phyloP scores from a whole-genome alignment of 1,140 invertebrate species.

The Tetraneura akinire region DNA sequence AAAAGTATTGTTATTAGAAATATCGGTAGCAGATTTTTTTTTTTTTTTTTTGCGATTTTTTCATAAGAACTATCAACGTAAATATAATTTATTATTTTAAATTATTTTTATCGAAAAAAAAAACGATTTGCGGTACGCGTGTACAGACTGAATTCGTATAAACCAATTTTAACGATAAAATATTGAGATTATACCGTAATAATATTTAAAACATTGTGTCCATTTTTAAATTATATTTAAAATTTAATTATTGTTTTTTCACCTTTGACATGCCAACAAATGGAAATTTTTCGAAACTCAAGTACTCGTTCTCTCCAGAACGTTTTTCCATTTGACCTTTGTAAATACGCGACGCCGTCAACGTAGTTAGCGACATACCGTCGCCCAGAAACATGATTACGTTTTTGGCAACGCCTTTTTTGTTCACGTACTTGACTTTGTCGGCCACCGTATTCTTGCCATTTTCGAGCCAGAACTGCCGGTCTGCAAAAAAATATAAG shows the following conservation, averaged over 20 bases:
- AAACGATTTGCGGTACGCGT: no score
- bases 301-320: constrained; percentile 67
- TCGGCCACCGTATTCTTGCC: constrained; percentile 51
- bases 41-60: no score
- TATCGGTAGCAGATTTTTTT: no score
- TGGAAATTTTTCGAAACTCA: constrained; percentile 79
- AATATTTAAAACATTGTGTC: no score
- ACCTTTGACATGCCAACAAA: constrained; percentile 74
- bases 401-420: constrained; percentile 65
- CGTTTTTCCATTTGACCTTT: constrained; percentile 65
- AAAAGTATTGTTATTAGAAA: no score
- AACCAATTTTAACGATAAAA: no score
- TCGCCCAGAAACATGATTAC: constrained; percentile 76
- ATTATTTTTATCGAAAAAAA: no score
- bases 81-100: no score
- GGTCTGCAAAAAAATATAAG: constrained; percentile 41
- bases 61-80: no score
- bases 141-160: no score
- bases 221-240: not conserved
- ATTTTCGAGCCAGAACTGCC: constrained; percentile 53
- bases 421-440: constrained; percentile 51
- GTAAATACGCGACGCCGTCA: constrained; percentile 69
- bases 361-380: constrained; percentile 73
- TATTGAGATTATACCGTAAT: no score
- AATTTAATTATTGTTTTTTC: constrained; percentile 48